phyloP scores from a whole-genome alignment of 2,888 invertebrate species.

The Agrotis puta region DNA sequence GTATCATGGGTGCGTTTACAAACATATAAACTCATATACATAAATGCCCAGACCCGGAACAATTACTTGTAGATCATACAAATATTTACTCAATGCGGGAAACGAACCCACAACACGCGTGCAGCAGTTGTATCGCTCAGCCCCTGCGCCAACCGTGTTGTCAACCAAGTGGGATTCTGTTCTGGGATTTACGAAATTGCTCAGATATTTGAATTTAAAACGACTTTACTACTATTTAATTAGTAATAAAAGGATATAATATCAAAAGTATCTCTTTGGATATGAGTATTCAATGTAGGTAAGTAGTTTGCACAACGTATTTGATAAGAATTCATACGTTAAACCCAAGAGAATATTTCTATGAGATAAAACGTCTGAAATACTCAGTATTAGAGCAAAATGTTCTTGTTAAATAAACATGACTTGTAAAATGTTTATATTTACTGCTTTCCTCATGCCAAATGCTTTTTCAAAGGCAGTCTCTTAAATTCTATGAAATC shows the following conservation, averaged over 20 bases:
- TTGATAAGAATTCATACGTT: conserved; percentile 41
- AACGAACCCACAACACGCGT: too few species aligned
- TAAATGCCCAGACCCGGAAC: too few species aligned
- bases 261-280: conserved; percentile 32
- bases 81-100: too few species aligned
- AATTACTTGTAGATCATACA: too few species aligned
- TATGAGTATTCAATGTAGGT: conserved; percentile 41
- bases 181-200: conserved; percentile 58
- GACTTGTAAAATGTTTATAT: conserved; percentile 48
- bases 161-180: conserved; percentile 52
- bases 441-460: conserved; percentile 56
- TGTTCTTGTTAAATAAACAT: conserved; percentile 55
- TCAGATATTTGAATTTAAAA: conserved; percentile 66
- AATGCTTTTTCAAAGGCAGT: conserved; percentile 68
- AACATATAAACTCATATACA: too few species aligned
- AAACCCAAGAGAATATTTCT: conserved; percentile 38
- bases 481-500: conserved; percentile 78
- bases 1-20: too few species aligned
- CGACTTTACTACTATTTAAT: conserved; percentile 16
- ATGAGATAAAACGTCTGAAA: conserved; percentile 35
- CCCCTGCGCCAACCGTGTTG: too few species aligned
- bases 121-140: too few species aligned
- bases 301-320: conserved; percentile 39
- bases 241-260: conserved; percentile 21
- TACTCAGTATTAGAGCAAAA: conserved; percentile 44